Percentiles rank a stretch among this genome's conserved stretches.
These are phyloP conservation scores for Noctua comes DNA, from an alignment of 2,888 invertebrate species.

Conservation along the genomic window DNA sequence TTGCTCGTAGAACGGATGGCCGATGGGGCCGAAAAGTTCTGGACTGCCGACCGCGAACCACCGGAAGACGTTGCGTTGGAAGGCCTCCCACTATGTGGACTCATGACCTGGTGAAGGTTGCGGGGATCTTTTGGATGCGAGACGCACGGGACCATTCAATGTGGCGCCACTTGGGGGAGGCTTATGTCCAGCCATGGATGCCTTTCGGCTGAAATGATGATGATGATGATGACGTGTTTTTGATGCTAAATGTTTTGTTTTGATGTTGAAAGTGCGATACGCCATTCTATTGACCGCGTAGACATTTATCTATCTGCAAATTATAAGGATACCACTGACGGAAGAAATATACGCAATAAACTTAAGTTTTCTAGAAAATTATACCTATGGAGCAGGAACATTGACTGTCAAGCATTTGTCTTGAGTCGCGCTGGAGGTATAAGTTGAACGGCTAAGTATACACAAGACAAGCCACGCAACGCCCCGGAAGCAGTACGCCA, in stretches of 20 bases:
- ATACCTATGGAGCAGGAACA: slow-evolving; percentile 45
- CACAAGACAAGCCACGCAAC: slow-evolving; percentile 34
- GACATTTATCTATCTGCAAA: slow-evolving; percentile 24
- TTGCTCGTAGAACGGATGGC: neutral
- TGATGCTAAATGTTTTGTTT: slow-evolving; percentile 16
- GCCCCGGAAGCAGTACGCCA: slow-evolving; percentile 36
- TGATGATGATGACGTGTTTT: neutral
- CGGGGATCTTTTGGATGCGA: too few species aligned
- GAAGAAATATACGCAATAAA: slow-evolving; percentile 37
- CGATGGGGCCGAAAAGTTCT: too few species aligned
- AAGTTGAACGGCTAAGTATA: slow-evolving; percentile 32
- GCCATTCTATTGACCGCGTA: neutral
- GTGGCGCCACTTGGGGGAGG: too few species aligned
- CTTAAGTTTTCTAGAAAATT: slow-evolving; percentile 48
- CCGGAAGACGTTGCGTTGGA: too few species aligned
- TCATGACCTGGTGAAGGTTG: too few species aligned
- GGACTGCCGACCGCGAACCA: too few species aligned
- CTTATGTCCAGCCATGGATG: neutral
- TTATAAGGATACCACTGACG: slow-evolving; percentile 31
- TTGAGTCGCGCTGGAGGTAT: slow-evolving; percentile 8
- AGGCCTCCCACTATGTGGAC: too few species aligned
- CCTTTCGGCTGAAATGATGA: neutral
- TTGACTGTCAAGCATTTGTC: slow-evolving; percentile 42
- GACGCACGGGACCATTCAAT: too few species aligned
- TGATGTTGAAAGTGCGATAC: neutral